Evolutionary conservation across 2,113 vertebrate genomes (phyloP), one percentile per base, ranked within the genome.

Genomic region (Pontoporia blainvillei): DNA sequence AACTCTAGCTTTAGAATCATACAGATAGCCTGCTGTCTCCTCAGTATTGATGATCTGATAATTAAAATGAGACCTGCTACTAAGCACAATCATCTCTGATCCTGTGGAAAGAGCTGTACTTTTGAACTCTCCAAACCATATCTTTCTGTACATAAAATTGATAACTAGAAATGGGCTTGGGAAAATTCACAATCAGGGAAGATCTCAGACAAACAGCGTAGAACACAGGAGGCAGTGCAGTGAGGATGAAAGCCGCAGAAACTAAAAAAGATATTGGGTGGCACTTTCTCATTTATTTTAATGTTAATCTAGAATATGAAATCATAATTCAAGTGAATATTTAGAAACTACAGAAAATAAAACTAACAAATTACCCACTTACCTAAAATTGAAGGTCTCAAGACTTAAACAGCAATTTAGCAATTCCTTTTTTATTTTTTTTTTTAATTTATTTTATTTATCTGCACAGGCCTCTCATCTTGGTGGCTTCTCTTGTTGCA

Each of bases 11-110:
- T 79, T 64, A 17, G 44, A 72, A 57, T 82, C 66, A 66, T 95
- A 92, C 95, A 95, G 75, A 29, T 21, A 71, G 8, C 54, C n/a
- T 62, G 34, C 84, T 90, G 20, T 76, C 34, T 95, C 52, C 57
- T 86, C 72, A 94, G 20, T 94, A 82, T 62, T 85, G 46, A 86
- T 86, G 52, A 64, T 64, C 52, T 59, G 36, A 91, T 82, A 29
- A 91, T 93, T 86, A 94, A 94, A 97, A 86, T 89, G 34, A 91
- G 95, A 34, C 18, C 61, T 73, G 39, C 20, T 59, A 57, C 36
- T 36, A 76, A 88, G 87, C 52, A 72, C 20, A 72, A 72, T 89
- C 25, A 57, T 46, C 82, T 66, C n/a, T 72, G 52, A 3, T 29
- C 59, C 31, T 59, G 25, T 89, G 10, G 7, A 86, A 62, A 91